Base-by-base conservation (phyloP, 2,888 invertebrate species). In the Cordylochernes scorpioides region DNA sequence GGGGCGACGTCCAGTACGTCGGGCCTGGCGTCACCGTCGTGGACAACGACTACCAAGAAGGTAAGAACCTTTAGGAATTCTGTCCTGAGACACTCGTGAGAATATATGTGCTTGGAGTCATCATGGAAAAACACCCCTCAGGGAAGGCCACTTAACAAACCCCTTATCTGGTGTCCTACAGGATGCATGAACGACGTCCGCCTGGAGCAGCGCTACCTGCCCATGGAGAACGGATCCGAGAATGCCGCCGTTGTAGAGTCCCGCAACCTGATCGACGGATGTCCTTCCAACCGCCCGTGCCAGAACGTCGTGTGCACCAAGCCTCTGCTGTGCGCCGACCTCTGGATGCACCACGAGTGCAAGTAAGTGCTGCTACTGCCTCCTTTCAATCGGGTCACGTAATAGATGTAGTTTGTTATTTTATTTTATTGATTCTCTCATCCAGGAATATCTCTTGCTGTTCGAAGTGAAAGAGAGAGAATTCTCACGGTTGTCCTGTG, bases 281-380 rank as follows among this genome's bases (percentile, higher is more conserved):
- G 97, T 52, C 74, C 77, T 9, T 84, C 86, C 3, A 80, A 86
- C 47, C 80, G 84, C 49, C 86, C 86, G 2, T 91, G 88, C 50
- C 74, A 75, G 42, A 78, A 80, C 52, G 78, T 86, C 21, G 77
- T 80, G 47, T 91, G 88, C 50, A 73, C 75, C 0, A 75, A 75
- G 48, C 82, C 78, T 8, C 82, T 84, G 53, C 80, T 80, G 48
- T 91, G 86, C 57, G 74, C 80, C 39, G 88, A 84, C 57, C 66
- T 91, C 9, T 94, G 94, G 91, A 91, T 91, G 54, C 77, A 80
- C 56, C 82, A 84, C 49, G 86, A 88, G 54, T 94, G 94, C 80
- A n/a, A n/a, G n/a, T n/a, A n/a, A n/a, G n/a, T n/a, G n/a, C n/a
- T n/a, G n/a, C n/a, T n/a, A n/a, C n/a, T n/a, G n/a, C n/a, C n/a